Conservation (phyloP, 2,113 vertebrate species). For the Lanius collurio region DNA sequence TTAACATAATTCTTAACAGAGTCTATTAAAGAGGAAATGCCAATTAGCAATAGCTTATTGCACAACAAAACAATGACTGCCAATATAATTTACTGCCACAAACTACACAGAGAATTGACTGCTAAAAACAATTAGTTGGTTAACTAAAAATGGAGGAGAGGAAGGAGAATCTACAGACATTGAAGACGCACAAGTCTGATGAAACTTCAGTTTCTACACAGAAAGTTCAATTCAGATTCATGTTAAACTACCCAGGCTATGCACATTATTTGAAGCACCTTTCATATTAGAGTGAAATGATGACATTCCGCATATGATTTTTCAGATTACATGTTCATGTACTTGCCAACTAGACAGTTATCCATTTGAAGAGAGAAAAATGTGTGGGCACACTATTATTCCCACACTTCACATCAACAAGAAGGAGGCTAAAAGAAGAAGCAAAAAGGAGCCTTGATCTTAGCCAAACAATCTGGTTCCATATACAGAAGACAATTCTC, state of each 20-base stretch:
- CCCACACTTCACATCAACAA: neutral
- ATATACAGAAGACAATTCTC: neutral
- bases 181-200: neutral
- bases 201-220: neutral
- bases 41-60: constrained; percentile 64
- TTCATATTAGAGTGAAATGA: neutral
- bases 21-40: constrained; percentile 68
- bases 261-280: neutral
- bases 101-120: constrained; percentile 51
- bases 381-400: neutral
- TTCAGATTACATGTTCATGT: neutral
- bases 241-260: neutral
- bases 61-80: constrained; percentile 63
- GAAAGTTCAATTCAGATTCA: neutral
- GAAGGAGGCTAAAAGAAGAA: neutral
- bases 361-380: neutral
- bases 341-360: neutral
- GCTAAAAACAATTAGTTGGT: constrained; percentile 52
- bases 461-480: neutral
- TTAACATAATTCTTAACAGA: constrained; percentile 70
- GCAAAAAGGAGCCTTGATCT: neutral
- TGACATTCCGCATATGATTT: neutral
- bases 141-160: constrained; percentile 60
- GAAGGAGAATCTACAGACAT: neutral
- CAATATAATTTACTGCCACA: constrained; percentile 53